Base-by-base conservation (phyloP, 2,797 vertebrate genomes). In the Gastrophryne carolinensis region DNA sequence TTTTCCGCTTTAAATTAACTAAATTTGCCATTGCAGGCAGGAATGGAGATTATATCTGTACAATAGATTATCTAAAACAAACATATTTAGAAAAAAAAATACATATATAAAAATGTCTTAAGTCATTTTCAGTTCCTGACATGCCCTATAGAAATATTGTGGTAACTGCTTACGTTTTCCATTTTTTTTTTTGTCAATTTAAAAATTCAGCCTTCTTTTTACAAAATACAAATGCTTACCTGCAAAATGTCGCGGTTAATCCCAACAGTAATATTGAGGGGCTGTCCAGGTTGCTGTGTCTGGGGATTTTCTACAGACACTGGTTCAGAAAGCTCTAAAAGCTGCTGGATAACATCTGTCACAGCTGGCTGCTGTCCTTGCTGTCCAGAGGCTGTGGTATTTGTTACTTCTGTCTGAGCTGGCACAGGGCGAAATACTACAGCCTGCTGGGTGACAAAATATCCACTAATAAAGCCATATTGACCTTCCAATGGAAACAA, bases 221-320 rank as follows among this genome's bases (percentile, higher is more conserved):
- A 17, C 21, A 21, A 21, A 21, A 19, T 47, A 11, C 44, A 47
- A n/a, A 21, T 47, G 21, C 82, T 72, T 84, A 98, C 98, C 93
- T 99, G 98, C 24, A 99, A 85, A 85, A 99, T 99, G 86, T 99
- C 98, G 86, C 95, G 95, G 82, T 93, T 99, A 82, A 99, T 92
- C 72, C 94, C 93, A 24, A 95, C 92, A 9, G 97, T 92, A 86
- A 99, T 95, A 83, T 86, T 83, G n/a, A 99, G 92, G 3, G 92
- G 85, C 13, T 92, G 94, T 76, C 91, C 90, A 4, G 93, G 81
- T 29, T 91, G 92, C 5, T 93, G 91, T 4, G 92, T 82, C 29
- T 92, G 95, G 24, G 84, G 81, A 1, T 91, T 85, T 82, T 98
- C 97, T 39, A 89, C 92, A 0, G 93, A 90, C 82, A 95, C 92